Evolutionary conservation across 35 echinoderm and acorn worm genomes (phyloP), one percentile per base, ranked within the genome.

Genomic region (Heliocidaris tuberculata): DNA sequence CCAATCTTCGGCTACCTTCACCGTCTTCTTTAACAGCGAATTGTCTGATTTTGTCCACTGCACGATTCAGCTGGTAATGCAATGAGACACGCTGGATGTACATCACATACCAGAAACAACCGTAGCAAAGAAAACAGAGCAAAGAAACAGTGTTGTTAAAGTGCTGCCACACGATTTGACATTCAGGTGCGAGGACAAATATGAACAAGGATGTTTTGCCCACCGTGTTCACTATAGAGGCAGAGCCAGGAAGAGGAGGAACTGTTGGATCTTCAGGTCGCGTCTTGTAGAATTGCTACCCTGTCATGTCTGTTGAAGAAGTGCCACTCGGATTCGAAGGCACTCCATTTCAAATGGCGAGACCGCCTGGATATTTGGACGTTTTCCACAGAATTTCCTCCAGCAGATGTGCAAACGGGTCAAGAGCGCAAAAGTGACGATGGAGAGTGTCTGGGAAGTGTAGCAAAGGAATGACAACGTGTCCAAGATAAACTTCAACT

Each of bases 41-140:
- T 29, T 32, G 2, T 86, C 85, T 86, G n/a, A 86, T 30, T 32
- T 13, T 32, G 27, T 32, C n/a, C 21, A 86, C 13, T 7, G 85
- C 21, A 21, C 21, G 13, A 24, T 86, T 86, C n/a, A 86, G 85
- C 21, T 30, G 10, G 85, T 21, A 86, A 32, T 86, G 13, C 27
- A 86, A 32, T 13, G 13, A 86, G 85, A 86, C 85, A 21, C 85
- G 85, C 85, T 86, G n/a, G n/a, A 86, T 21, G 85, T 86, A 86
- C 85, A 86, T 21, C 85, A 86, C 27, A 86, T 86, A 86, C 85
- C 85, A 86, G 85, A 86, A 86, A 21, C 85, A 30, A 13, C 85
- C 85, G 21, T 86, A 86, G 85, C 9, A 32, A 32, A 86, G 27
- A 32, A 19, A 86, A 1, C 9, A 86, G 85, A 86, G 13, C 9